Conservation (phyloP, 2,888 invertebrate genomes). For the Idaea biselata region DNA sequence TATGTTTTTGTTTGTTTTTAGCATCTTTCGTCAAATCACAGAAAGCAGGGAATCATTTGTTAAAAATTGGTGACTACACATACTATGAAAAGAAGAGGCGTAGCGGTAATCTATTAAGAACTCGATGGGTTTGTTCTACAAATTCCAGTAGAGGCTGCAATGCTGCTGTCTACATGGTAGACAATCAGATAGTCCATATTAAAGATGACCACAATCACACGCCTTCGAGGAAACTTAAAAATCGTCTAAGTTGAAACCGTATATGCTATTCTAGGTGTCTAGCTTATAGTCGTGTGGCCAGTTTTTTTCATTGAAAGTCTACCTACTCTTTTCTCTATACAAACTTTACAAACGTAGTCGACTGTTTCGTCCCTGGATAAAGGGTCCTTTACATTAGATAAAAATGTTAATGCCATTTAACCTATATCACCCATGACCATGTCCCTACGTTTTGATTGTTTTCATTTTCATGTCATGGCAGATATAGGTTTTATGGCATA, state of each 20-base stretch:
- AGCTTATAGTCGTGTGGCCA: background rate
- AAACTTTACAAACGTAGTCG: no score
- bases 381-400: no score
- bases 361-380: no score
- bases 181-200: background rate
- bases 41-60: conserved; percentile 12
- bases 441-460: no score
- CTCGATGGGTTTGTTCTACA: background rate
- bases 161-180: background rate
- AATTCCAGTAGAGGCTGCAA: background rate
- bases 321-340: no score
- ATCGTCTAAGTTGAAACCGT: background rate
- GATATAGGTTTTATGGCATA: no score
- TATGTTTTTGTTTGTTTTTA: background rate
- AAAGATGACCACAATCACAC: background rate
- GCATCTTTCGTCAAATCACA: background rate
- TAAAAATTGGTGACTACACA: conserved; percentile 22
- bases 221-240: background rate
- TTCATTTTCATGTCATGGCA: no score
- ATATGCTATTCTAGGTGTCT: background rate
- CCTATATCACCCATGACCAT: no score
- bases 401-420: no score
- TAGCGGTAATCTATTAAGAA: background rate
- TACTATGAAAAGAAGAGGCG: conserved; percentile 9
- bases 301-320: no score